Base-by-base conservation (phyloP, 92 coral and sea anemone species). In the Siderastrea siderea region DNA sequence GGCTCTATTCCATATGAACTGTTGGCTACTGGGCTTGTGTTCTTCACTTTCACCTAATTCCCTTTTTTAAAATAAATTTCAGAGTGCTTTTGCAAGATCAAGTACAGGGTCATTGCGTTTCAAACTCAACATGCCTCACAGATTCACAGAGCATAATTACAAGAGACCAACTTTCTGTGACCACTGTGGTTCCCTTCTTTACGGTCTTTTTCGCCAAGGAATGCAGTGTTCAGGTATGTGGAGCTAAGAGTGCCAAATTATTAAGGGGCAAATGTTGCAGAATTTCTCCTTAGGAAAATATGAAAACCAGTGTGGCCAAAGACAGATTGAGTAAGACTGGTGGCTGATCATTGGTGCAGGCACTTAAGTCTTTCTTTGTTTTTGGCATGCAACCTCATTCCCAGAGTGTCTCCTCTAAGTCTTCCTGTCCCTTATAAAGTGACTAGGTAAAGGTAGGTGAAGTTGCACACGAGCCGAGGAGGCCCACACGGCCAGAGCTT, bases 141-240 rank as follows among this genome's bases (percentile, higher is more conserved):
- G 90, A 87, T 98, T 98, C 80, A 87, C 78, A 47, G 95, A 87
- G 38, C 96, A 94, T 46, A 92, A 81, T 57, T 97, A 97, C 86
- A 90, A 79, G 77, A 78, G 98, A 54, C 99, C 99, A 43, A 98
- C 99, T 1, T 98, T 98, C 89, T 98, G 99, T 86, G 98, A 98
- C 49, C 98, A 96, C 51, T 98, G 99, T 91, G 99, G 99, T 1
- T 98, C 99, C 3, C 78, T 98, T 80, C 61, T 98, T 52, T 98
- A 96, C 89, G 99, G 99, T 1, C 53, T 98, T 2, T 53, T 89
- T 47, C 84, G 96, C 68, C 99, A 98, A 74, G 99, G 99, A 17
- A 94, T 98, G 87, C 98, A 97, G 81, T 97, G 99, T 86, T 87
- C 94, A 84, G 98, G 99, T 97, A 46, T 17, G 97, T 81, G 43